Base-by-base conservation (phyloP, 1,140 invertebrate genomes). In the Melipona quadrifasciata region DNA sequence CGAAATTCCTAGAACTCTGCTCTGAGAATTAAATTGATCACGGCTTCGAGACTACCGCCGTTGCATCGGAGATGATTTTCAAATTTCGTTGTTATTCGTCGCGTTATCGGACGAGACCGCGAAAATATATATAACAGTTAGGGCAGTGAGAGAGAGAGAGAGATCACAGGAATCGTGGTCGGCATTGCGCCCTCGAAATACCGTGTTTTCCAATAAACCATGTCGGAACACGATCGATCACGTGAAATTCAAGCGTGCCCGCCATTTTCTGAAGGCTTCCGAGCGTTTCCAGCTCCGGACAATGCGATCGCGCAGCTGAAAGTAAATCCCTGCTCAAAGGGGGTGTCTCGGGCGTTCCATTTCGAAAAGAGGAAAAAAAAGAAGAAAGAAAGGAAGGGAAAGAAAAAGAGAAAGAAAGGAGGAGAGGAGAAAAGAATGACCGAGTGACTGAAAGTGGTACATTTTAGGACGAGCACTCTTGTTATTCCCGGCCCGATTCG, bases 151-250 rank as follows among this genome's bases (percentile, higher is more conserved):
- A 47, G 39, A 39, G 5, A 47, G 39, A 47, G 39, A 61, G 58
- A 73, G 0, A 47, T 16, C 53, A 21, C 8, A 8, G 39, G 21
- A 19, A 58, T 31, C 11, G 17, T 17, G 10, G 27, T 31, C n/a
- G 19, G 51, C n/a, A 76, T 82, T 57, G 51, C 73, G 2, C 73
- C 31, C 31, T 76, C 6, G 72, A 57, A 76, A 51, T 55, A 19
- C 72, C 80, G 51, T 57, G 72, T 73, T 82, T 47, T 57, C 61
- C 80, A 57, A 57, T 76, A 82, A 82, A 76, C 72, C 71, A 21
- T 21, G 55, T 31, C 72, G 47, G 31, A 16, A 76, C 24, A 75
- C 80, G 58, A 82, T 82, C 80, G 72, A 76, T 82, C 64, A 57
- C 72, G 61, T 53, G 71, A 76, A 82, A 76, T 70, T 65, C 58